phyloP scores from a whole-genome alignment of 2,113 vertebrate species.

The western clawed frog (Xenopus tropicalis) region UCB_Xtro_10.0 CM004449.2:114513501-114514000 shows the following conservation, averaged over 20 bases:
- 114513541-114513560: no score
- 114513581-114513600: no score
- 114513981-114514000: not conserved
- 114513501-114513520: no score
- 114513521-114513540: no score
- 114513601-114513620: not conserved
- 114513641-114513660: conserved; percentile 36
- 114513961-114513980: not conserved
- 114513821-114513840: conserved; percentile 1
- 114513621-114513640: conserved; percentile 4
- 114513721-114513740: conserved; percentile 34
- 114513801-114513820: conserved; percentile 29
- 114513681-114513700: conserved; percentile 20
- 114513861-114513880: no score
- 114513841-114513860: no score
- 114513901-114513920: conserved; percentile 16
- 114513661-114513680: conserved; percentile 36
- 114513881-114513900: not conserved
- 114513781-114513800: conserved; percentile 35
- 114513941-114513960: not conserved
- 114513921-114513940: not conserved
- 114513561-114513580: no score
- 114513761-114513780: conserved; percentile 44
- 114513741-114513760: conserved; percentile 40
- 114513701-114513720: conserved; percentile 39